Base-by-base conservation (phyloP, 2,113 vertebrate species). In the Thalassoma bifasciatum region DNA sequence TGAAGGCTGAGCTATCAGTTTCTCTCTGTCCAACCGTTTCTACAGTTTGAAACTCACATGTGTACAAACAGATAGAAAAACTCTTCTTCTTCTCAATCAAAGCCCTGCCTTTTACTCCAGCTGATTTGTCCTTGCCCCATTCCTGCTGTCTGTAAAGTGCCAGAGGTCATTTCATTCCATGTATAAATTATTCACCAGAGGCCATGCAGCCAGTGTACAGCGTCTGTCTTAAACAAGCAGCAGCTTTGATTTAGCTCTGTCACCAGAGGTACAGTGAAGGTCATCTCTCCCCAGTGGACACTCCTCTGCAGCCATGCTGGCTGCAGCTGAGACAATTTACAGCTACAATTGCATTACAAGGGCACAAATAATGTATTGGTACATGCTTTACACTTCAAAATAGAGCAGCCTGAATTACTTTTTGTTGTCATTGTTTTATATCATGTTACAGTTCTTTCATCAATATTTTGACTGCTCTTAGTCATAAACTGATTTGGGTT, bases 111-210 rank as follows among this genome's bases (percentile, higher is more conserved):
- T 64, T 73, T 14, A 9, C 26, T 63, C 63, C 8, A 4, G 65
- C 46, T 51, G 59, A 53, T 52, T 75, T 74, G 58, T 85, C 75
- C 77, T 85, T 82, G 71, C 75, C 61, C 42, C 47, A 26, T 40
- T 84, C 52, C 21, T 56, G 46, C 50, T 24, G 53, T 72, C 65
- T 80, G 75, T 44, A 68, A 63, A 74, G 73, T 72, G 44, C 78
- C 84, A 83, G 83, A 75, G 84, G 84, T 92, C 85, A 81, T 85
- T 85, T 88, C 58, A 83, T 90, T 88, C 82, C 79, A 67, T 57
- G 63, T 77, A 91, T 88, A 89, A 92, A 93, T 93, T 90, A 94
- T 93, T 91, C 81, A 93, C 79, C 58, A 73, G 40, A 59, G 80
- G 73, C 81, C 74, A 34, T 63, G 54, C 81, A 77, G 83, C 23